These are phyloP conservation scores for Hyperopisus bebe DNA, from an alignment of 2,113 vertebrate species.

Conservation along the genomic window DNA sequence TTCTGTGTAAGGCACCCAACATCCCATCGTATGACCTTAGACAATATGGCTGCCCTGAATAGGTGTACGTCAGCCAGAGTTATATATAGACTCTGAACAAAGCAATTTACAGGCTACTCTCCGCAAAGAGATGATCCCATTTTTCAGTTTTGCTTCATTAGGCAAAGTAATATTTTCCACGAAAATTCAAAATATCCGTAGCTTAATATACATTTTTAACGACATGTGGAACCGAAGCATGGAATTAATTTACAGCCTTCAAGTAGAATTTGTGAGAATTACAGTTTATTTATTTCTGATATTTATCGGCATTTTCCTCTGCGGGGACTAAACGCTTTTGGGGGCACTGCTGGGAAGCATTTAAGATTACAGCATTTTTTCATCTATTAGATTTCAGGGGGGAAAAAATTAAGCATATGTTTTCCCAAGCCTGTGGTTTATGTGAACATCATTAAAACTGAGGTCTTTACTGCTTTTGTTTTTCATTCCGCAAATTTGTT, in stretches of 20 bases:
- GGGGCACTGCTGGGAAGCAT: background rate
- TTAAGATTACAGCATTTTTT: conserved; percentile 8
- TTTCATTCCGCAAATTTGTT: conserved; percentile 11
- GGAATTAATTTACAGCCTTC: conserved; percentile 50
- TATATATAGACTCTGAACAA: background rate
- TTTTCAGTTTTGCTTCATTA: conserved; percentile 9
- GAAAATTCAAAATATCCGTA: background rate
- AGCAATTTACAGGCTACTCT: background rate
- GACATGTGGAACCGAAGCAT: conserved; percentile 24
- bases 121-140: background rate
- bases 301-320: background rate
- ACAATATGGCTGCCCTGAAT: background rate
- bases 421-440: conserved; percentile 9
- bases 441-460: conserved; percentile 8
- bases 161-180: background rate
- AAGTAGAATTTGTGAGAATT: background rate
- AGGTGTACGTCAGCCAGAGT: background rate
- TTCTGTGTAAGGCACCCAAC: background rate
- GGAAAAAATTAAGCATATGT: background rate
- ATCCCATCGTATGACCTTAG: background rate
- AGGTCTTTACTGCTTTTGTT: background rate
- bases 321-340: background rate
- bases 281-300: background rate
- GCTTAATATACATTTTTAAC: conserved; percentile 4
- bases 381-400: background rate